These are phyloP conservation scores for Elanus axillaris DNA, from an alignment of 2,113 vertebrate species.

Conservation along the genomic window DNA sequence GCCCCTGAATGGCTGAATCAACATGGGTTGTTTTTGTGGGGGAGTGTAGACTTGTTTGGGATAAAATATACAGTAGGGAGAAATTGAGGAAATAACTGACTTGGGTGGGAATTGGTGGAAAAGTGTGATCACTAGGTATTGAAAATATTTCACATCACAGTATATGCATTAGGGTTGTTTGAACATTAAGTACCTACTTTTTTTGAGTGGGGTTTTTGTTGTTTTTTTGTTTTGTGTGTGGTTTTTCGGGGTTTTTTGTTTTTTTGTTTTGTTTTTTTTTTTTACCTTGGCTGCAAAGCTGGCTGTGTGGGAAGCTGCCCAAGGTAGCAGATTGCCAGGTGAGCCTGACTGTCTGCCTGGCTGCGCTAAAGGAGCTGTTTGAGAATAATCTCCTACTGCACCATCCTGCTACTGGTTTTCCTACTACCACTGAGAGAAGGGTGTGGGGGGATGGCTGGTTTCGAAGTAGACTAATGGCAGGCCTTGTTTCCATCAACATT, in stretches of 20 bases:
- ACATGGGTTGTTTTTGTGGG: not conserved
- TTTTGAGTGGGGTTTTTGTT: too few species aligned
- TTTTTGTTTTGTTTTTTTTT: not conserved
- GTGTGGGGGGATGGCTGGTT: not conserved
- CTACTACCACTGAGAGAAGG: too few species aligned
- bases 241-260: too few species aligned
- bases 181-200: not conserved
- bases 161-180: not conserved
- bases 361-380: not conserved
- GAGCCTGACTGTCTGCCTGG: not conserved
- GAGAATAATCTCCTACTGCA: not conserved
- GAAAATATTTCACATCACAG: not conserved
- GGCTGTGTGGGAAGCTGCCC: not conserved
- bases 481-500: rapidly evolving
- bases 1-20: not conserved
- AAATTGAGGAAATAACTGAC: not conserved
- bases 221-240: not conserved
- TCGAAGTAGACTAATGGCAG: not conserved
- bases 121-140: too few species aligned
- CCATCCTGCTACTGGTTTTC: not conserved
- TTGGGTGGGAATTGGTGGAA: not conserved
- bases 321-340: not conserved
- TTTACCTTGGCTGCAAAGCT: not conserved
- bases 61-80: not conserved
- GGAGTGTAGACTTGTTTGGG: not conserved